Conservation (phyloP, 64 coral and sea anemone genomes). For the Orbicella faveolata region DNA sequence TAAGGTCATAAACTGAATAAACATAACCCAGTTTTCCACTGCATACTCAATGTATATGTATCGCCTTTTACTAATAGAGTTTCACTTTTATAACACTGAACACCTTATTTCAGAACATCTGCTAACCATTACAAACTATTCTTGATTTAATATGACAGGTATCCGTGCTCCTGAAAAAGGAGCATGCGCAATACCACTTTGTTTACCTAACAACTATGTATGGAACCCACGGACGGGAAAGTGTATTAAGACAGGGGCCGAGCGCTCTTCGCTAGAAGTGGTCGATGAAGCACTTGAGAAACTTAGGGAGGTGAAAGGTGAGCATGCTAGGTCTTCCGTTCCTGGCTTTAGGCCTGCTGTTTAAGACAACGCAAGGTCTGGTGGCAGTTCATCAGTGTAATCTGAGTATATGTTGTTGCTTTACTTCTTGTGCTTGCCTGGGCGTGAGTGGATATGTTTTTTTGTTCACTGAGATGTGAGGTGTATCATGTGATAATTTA, state of each 20-base stretch:
- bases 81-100: background rate
- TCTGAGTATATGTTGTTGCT: too few species aligned
- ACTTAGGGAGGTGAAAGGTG: background rate
- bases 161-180: background rate
- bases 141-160: background rate
- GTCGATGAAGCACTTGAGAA: constrained; percentile 1
- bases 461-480: too few species aligned
- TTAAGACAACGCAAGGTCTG: background rate
- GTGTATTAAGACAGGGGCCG: background rate
- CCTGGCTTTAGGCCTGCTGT: background rate
- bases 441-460: too few species aligned
- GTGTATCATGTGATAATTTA: too few species aligned
- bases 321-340: background rate
- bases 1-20: too few species aligned
- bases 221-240: background rate
- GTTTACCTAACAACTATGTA: background rate
- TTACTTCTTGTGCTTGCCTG: too few species aligned
- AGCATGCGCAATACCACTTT: background rate
- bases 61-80: background rate
- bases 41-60: background rate
- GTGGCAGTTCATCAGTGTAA: background rate
- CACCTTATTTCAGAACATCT: background rate
- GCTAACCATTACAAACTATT: background rate
- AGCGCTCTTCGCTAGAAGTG: background rate
- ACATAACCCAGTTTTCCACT: background rate